phyloP scores from a whole-genome alignment of 2,888 invertebrate species.

The Candidula unifasciata region DNA sequence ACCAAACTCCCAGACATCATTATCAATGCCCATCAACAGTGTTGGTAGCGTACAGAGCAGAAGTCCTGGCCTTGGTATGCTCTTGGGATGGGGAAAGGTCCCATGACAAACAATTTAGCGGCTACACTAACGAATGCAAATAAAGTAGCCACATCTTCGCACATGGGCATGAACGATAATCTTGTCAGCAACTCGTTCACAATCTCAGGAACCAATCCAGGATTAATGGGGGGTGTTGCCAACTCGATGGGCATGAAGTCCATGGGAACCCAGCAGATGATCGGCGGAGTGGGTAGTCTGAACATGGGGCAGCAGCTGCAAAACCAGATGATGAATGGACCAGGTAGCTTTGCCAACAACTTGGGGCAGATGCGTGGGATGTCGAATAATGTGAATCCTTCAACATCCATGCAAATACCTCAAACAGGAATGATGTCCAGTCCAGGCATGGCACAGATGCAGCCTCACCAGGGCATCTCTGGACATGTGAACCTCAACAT shows the following conservation, averaged over 20 bases:
- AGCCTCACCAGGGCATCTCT: slow-evolving; percentile 61
- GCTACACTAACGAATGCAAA: slow-evolving; percentile 57
- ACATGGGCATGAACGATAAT: slow-evolving; percentile 51
- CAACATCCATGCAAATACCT: slow-evolving; percentile 59
- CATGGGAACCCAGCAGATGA: slow-evolving; percentile 56
- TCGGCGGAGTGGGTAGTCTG: slow-evolving; percentile 57
- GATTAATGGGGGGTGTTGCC: slow-evolving; percentile 47
- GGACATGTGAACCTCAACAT: slow-evolving; percentile 65
- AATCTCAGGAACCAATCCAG: slow-evolving; percentile 49
- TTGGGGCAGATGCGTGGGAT: slow-evolving; percentile 57
- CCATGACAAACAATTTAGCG: slow-evolving; percentile 69
- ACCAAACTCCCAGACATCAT: slow-evolving; percentile 63
- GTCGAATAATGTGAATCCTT: slow-evolving; percentile 58
- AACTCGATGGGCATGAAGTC: slow-evolving; percentile 54
- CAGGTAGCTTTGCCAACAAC: slow-evolving; percentile 67
- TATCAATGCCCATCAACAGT: slow-evolving; percentile 79
- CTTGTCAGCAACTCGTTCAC: slow-evolving; percentile 48
- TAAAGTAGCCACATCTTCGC: slow-evolving; percentile 54
- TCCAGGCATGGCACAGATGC: slow-evolving; percentile 64
- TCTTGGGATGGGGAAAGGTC: slow-evolving; percentile 68
- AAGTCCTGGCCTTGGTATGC: slow-evolving; percentile 56
- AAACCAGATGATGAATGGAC: slow-evolving; percentile 76
- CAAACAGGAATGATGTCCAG: slow-evolving; percentile 55
- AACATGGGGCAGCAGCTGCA: slow-evolving; percentile 60
- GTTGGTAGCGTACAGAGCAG: slow-evolving; percentile 60